These are phyloP conservation scores for Drosophila ercepeae DNA, from an alignment of 1,140 invertebrate genomes.

Conservation along the genomic window DNA sequence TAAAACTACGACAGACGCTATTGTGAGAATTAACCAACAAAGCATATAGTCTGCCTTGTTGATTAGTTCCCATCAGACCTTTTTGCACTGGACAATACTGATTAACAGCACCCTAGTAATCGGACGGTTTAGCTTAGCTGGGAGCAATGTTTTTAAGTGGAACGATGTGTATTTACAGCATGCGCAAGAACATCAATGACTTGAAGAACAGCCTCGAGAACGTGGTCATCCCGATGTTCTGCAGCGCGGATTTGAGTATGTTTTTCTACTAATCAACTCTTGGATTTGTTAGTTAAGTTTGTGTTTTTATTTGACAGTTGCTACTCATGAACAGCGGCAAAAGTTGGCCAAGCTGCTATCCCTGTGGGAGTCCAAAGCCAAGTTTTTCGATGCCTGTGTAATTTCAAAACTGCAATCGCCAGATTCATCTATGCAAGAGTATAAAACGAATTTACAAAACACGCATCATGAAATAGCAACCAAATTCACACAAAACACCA, in stretches of 20 bases:
- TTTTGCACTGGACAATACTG: not conserved
- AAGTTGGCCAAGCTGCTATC: conserved; percentile 96
- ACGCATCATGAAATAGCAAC: conserved; percentile 91
- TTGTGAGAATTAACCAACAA: conserved; percentile 9
- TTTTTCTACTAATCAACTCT: conserved; percentile 47
- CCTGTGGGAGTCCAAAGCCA: conserved; percentile 97
- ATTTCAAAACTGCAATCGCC: conserved; percentile 93
- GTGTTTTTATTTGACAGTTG: conserved; percentile 84
- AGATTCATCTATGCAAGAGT: conserved; percentile 91
- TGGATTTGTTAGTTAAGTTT: conserved; percentile 3
- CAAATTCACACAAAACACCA: conserved; percentile 89
- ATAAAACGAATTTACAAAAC: conserved; percentile 92
- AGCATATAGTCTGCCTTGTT: not conserved
- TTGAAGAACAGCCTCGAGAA: conserved; percentile 95
- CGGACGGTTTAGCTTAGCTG: not conserved
- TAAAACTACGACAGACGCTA: conserved; percentile 3
- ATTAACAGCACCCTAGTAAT: conserved; percentile 13
- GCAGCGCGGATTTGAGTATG: conserved; percentile 91
- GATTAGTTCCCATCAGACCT: conserved; percentile 5
- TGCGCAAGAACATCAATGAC: conserved; percentile 96
- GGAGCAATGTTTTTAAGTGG: conserved; percentile 41
- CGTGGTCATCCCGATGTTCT: conserved; percentile 98
- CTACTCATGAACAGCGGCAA: conserved; percentile 92
- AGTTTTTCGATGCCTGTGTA: conserved; percentile 94
- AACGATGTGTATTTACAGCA: conserved; percentile 86